Conservation (phyloP, 2,888 invertebrate genomes). For the Liodrosophila aerea region DNA sequence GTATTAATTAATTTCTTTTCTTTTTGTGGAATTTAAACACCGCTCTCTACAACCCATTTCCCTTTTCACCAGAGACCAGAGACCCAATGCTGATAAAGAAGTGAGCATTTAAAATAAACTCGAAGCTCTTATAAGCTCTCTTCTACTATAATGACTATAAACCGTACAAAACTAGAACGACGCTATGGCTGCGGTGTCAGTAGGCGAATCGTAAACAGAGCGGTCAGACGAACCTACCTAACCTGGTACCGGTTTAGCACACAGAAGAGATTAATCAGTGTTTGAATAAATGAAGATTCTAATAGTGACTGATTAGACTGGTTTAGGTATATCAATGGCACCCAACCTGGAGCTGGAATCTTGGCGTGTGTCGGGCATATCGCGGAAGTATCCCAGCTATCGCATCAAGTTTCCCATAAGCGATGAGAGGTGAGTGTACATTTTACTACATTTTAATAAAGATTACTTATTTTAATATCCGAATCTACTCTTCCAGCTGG, state of each 20-base stretch:
- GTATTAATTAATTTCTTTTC: no score
- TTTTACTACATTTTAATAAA: background rate
- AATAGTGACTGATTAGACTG: no score
- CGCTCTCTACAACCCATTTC: background rate
- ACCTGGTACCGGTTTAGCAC: background rate
- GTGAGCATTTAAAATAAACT: no score
- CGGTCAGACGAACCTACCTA: constrained; percentile 23
- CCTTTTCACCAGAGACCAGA: background rate
- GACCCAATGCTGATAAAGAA: constrained; percentile 3
- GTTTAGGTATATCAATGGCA: constrained; percentile 37
- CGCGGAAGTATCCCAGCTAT: constrained; percentile 78
- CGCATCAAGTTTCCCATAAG: constrained; percentile 59
- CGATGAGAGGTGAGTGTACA: constrained; percentile 69
- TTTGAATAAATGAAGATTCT: no score
- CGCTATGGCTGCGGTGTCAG: constrained; percentile 38
- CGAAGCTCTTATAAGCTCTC: constrained; percentile 18
- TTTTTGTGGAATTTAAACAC: no score
- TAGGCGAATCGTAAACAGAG: constrained; percentile 35
- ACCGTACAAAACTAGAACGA: constrained; percentile 27
- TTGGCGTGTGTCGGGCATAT: constrained; percentile 77
- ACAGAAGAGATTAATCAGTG: no score
- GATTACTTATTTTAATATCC: no score
- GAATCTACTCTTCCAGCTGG: constrained; percentile 83
- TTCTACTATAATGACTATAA: constrained; percentile 50
- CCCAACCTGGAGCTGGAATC: constrained; percentile 49